Evolutionary conservation across 1,140 invertebrate genomes (phyloP).

Genomic region (Marisa cornuarietis): DNA sequence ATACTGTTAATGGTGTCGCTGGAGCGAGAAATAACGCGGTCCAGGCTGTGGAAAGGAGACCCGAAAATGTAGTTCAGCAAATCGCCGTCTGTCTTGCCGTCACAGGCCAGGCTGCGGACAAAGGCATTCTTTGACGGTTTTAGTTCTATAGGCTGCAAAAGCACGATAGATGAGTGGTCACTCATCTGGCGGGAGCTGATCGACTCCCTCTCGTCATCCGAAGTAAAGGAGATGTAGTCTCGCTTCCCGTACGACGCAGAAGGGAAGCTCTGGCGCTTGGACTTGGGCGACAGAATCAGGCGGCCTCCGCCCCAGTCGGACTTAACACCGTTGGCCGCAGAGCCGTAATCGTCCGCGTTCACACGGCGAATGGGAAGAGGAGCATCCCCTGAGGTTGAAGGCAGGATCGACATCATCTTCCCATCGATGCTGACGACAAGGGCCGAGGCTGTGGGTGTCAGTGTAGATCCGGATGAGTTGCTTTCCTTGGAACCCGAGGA

Average conservation of each 20-base stretch:
- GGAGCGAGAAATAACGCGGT: conserved; percentile 48
- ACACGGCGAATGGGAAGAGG: conserved; percentile 13
- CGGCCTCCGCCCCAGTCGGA: conserved; percentile 3
- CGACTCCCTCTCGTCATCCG: conserved; percentile 56
- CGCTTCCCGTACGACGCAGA: conserved; percentile 18
- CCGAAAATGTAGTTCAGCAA: conserved; percentile 34
- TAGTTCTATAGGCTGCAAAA: conserved; percentile 56
- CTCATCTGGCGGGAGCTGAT: conserved; percentile 50
- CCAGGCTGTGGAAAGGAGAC: conserved; percentile 34
- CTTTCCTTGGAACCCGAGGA: conserved; percentile 50
- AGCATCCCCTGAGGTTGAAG: conserved; percentile 29
- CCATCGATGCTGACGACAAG: conserved; percentile 58
- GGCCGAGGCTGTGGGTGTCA: conserved; percentile 50
- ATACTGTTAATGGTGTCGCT: conserved; percentile 55
- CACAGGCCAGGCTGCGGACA: conserved; percentile 35
- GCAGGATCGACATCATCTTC: conserved; percentile 56
- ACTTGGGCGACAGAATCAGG: conserved; percentile 10
- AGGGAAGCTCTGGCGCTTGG: conserved; percentile 25
- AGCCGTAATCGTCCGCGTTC: conserved; percentile 12
- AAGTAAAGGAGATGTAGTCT: conserved; percentile 23
- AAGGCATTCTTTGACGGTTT: conserved; percentile 46
- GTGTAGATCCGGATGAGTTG: conserved; percentile 51
- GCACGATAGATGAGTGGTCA: conserved; percentile 57
- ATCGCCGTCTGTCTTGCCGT: conserved; percentile 29
- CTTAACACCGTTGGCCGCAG: conserved; percentile 7